phyloP scores from a whole-genome alignment of 2,888 invertebrate species.

The Amphipyra tragopoginis region DNA sequence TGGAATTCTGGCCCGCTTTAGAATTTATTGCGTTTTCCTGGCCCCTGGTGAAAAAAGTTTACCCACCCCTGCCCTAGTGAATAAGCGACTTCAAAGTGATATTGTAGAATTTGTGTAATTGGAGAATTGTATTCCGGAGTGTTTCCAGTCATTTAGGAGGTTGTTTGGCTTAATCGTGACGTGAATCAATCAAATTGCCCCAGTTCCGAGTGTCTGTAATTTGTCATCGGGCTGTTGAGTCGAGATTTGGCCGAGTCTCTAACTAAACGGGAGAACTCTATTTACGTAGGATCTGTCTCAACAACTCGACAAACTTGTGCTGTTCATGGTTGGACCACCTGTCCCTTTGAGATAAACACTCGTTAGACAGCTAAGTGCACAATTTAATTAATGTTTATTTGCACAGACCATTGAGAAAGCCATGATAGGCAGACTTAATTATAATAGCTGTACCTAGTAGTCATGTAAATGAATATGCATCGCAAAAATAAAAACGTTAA shows the following conservation, averaged over 20 bases:
- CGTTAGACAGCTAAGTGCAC: conserved; percentile 42
- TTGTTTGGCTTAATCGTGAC: conserved; percentile 34
- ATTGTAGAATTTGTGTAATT: conserved; percentile 18
- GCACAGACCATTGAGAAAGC: conserved; percentile 22
- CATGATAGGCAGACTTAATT: conserved; percentile 3
- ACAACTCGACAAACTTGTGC: conserved; percentile 69
- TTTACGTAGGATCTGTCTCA: conserved; percentile 73
- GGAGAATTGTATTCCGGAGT: conserved; percentile 9
- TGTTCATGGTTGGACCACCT: conserved; percentile 73
- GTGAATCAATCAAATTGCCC: conserved; percentile 36
- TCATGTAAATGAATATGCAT: not conserved
- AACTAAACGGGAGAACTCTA: conserved; percentile 59
- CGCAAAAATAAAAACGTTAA: not conserved
- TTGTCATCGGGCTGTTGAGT: conserved; percentile 55
- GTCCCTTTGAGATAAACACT: conserved; percentile 67
- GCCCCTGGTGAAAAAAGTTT: too few relatives aligned
- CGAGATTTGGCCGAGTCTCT: conserved; percentile 57
- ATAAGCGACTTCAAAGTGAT: not conserved
- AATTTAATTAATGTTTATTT: conserved; percentile 58
- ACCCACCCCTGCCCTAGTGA: too few relatives aligned
- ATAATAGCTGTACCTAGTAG: conserved; percentile 6
- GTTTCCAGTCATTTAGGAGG: conserved; percentile 13
- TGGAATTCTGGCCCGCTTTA: too few relatives aligned
- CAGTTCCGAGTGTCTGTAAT: conserved; percentile 48
- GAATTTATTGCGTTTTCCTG: too few relatives aligned